These are phyloP conservation scores for Pelodiscus sinensis DNA, from an alignment of 2,113 vertebrate genomes.

Conservation along the genomic window DNA sequence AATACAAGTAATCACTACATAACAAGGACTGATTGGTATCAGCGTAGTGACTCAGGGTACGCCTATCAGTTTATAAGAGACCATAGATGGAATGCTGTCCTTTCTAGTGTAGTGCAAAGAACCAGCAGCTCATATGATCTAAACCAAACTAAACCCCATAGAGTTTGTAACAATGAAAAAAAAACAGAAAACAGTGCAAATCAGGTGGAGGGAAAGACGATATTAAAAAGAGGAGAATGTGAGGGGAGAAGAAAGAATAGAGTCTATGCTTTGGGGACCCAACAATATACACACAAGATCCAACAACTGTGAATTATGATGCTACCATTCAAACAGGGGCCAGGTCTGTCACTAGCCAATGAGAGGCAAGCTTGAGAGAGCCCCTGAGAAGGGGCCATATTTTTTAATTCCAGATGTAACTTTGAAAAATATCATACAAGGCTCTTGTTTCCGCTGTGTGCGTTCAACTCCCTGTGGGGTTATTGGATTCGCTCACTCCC, in stretches of 20 bases:
- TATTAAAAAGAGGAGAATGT: neutral
- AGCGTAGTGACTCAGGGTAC: neutral
- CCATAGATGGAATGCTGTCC: neutral
- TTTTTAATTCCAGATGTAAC: neutral
- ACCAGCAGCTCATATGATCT: neutral
- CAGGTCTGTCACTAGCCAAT: accelerated
- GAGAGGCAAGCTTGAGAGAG: neutral
- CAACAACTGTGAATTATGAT: neutral
- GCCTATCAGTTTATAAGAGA: conserved; percentile 19
- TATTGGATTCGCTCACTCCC: neutral
- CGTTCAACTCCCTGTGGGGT: neutral
- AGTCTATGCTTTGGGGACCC: accelerated
- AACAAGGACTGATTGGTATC: neutral
- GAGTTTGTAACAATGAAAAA: neutral
- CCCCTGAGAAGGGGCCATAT: neutral
- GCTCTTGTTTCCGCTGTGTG: neutral
- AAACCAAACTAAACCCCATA: neutral
- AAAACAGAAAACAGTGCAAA: neutral
- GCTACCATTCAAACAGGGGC: accelerated
- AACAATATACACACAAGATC: accelerated
- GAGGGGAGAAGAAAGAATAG: neutral
- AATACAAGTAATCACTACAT: neutral
- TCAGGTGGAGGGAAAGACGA: neutral
- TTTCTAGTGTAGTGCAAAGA: conserved; percentile 32
- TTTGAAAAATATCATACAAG: neutral